phyloP scores from a whole-genome alignment of 2,113 vertebrate species.

The Bufo gargarizans region DNA sequence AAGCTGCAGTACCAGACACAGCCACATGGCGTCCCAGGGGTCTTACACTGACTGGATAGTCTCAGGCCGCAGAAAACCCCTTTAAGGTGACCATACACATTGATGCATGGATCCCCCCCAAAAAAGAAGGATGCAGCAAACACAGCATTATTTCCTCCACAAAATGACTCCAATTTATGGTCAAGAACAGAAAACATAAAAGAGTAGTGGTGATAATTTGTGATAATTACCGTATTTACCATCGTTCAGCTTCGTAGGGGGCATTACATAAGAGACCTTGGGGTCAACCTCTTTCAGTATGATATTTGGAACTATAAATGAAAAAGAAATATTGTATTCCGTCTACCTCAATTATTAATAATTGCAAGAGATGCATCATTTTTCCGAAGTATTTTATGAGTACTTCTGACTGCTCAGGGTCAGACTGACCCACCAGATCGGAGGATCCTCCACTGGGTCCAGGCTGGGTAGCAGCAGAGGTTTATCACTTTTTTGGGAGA shows the following conservation, averaged over 20 bases:
- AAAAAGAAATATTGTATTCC: slow-evolving; percentile 56
- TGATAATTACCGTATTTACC: slow-evolving; percentile 63
- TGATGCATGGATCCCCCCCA: neutral
- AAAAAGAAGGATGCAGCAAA: neutral
- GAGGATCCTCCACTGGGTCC: too few species aligned
- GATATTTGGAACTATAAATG: slow-evolving; percentile 75
- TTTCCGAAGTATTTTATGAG: neutral
- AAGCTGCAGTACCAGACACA: too few species aligned
- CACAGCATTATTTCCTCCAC: neutral
- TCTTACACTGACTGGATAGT: too few species aligned
- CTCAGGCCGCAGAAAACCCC: too few species aligned
- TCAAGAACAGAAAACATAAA: neutral
- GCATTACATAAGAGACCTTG: slow-evolving; percentile 59
- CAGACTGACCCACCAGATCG: neutral
- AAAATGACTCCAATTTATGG: neutral
- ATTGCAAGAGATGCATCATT: neutral
- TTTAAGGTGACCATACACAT: too few species aligned
- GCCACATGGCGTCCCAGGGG: too few species aligned
- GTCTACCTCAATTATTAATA: neutral
- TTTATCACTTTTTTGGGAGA: neutral
- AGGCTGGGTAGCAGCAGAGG: too few species aligned
- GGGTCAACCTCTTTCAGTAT: slow-evolving; percentile 74
- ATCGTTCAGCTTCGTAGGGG: slow-evolving; percentile 67
- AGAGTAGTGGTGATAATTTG: slow-evolving; percentile 27
- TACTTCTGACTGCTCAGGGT: too few species aligned